Evolutionary conservation across 2,797 vertebrate genomes (phyloP).

Genomic region (Pseudopleuronectes americanus): DNA sequence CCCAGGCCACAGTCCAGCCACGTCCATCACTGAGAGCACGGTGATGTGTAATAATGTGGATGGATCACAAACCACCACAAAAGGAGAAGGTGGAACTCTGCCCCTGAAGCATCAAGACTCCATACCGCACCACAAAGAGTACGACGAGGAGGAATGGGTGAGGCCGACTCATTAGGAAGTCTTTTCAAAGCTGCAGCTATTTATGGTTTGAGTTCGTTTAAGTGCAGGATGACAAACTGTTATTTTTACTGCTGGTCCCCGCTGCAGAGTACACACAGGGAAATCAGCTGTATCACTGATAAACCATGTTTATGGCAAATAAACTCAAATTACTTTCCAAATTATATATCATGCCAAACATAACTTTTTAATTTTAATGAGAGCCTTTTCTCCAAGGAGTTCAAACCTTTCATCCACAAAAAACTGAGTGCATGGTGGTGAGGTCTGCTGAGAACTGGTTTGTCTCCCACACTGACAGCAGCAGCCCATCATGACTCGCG

Average conservation of each 20-base stretch:
- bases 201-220: conserved; percentile 1
- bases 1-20: conserved; percentile 66
- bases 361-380: conserved; percentile 21
- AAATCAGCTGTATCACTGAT: conserved; percentile 18
- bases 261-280: not conserved
- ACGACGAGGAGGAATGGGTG: conserved; percentile 98
- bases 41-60: conserved; percentile 81
- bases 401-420: conserved; percentile 31
- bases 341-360: conserved; percentile 9
- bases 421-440: conserved; percentile 24
- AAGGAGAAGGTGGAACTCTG: conserved; percentile 67
- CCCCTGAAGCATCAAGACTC: conserved; percentile 87
- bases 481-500: conserved; percentile 54
- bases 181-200: not conserved
- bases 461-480: conserved; percentile 61
- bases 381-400: conserved; percentile 17
- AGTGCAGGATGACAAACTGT: not conserved
- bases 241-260: conserved; percentile 2
- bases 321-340: conserved; percentile 17
- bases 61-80: conserved; percentile 59
- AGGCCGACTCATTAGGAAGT: conserved; percentile 62
- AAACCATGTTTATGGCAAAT: conserved; percentile 21
- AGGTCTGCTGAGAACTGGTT: conserved; percentile 4
- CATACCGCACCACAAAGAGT: conserved; percentile 95
- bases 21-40: conserved; percentile 55